These are phyloP conservation scores for Tuta absoluta DNA, from an alignment of 2,888 invertebrate species.

Conservation along the genomic window DNA sequence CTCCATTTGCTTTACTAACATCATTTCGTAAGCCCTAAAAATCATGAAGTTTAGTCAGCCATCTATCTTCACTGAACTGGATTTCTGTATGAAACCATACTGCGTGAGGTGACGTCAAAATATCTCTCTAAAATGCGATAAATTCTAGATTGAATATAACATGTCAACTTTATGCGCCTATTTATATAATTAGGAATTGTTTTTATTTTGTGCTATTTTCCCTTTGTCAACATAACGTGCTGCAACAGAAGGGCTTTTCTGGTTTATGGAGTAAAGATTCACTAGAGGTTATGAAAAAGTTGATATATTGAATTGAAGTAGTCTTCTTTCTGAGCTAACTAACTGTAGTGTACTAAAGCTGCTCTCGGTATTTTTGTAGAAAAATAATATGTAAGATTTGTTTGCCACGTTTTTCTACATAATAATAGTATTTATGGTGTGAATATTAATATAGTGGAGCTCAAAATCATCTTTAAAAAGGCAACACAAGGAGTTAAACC, in stretches of 20 bases:
- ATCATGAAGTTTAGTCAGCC: no score
- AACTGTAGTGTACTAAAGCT: no score
- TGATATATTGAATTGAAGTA: neutral
- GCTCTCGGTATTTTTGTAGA: no score
- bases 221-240: neutral
- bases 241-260: slow-evolving; percentile 2
- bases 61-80: neutral
- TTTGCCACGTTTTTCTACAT: no score
- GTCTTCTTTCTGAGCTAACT: no score
- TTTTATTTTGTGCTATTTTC: slow-evolving; percentile 13
- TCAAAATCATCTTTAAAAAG: no score
- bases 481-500: no score
- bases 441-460: no score
- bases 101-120: slow-evolving; percentile 33
- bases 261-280: slow-evolving; percentile 12
- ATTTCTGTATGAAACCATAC: slow-evolving; percentile 27
- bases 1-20: no score
- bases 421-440: no score
- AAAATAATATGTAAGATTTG: no score
- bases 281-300: slow-evolving; percentile 13
- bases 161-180: slow-evolving; percentile 16
- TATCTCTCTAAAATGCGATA: slow-evolving; percentile 32
- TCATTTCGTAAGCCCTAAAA: no score
- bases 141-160: slow-evolving; percentile 27
- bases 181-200: slow-evolving; percentile 2